Percentiles rank a stretch among this genome's conserved stretches.
Conservation (phyloP, 2,797 vertebrate species). For the Poeciliopsis turneri region DNA sequence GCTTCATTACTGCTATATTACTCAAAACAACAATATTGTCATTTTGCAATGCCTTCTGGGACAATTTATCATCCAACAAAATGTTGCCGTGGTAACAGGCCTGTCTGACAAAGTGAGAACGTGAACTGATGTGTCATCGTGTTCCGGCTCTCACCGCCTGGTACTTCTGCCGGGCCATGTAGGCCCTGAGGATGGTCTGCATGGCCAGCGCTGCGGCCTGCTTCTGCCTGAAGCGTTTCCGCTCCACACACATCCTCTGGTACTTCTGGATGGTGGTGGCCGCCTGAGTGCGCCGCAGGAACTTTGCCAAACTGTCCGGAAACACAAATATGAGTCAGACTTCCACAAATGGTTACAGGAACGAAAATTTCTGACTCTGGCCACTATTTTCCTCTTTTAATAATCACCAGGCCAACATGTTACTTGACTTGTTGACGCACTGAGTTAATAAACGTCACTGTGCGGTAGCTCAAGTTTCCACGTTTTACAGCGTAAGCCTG, state of each 20-base stretch:
- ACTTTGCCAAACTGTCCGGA: slow-evolving; percentile 85
- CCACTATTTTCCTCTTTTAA: neutral
- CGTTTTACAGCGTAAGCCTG: neutral
- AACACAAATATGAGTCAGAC: neutral
- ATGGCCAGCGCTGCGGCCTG: slow-evolving; percentile 86
- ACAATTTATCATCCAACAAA: too few relatives aligned
- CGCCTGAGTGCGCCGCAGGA: slow-evolving; percentile 90
- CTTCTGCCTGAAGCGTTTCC: slow-evolving; percentile 84
- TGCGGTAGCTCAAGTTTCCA: neutral
- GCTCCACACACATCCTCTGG: slow-evolving; percentile 90
- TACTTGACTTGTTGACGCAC: neutral
- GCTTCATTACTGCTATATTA: too few relatives aligned
- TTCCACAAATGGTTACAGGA: neutral
- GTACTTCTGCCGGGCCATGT: slow-evolving; percentile 90
- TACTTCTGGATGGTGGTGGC: slow-evolving; percentile 92
- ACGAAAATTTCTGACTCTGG: neutral
- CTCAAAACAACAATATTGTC: too few relatives aligned
- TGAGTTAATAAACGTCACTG: neutral
- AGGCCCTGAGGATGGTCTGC: slow-evolving; percentile 91
- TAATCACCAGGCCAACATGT: neutral
- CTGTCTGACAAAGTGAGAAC: neutral
- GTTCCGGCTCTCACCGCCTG: slow-evolving; percentile 81
- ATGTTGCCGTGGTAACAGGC: too few relatives aligned
- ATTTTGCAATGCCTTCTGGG: too few relatives aligned
- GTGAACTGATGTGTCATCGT: neutral